phyloP scores from a whole-genome alignment of 2,113 vertebrate species.

The Pandion haliaetus region DNA sequence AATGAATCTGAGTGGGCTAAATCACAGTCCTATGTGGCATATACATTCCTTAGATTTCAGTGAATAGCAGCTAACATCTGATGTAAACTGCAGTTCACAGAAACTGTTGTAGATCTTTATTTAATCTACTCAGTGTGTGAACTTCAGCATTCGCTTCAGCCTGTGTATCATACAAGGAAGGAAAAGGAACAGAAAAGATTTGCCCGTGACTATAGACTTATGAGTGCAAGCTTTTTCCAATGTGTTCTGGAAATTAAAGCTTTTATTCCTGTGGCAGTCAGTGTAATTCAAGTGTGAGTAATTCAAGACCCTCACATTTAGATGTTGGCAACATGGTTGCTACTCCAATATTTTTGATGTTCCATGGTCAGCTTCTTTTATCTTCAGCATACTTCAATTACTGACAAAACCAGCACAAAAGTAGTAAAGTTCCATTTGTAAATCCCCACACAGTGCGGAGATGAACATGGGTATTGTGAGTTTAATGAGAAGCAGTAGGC shows the following conservation, averaged over 20 bases:
- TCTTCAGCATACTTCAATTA: conserved; percentile 68
- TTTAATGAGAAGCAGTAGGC: conserved; percentile 55
- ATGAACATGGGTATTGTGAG: neutral
- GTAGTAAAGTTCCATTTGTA: conserved; percentile 33
- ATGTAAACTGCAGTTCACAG: neutral
- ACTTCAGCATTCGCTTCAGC: neutral
- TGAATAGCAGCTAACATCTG: neutral
- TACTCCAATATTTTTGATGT: conserved; percentile 62
- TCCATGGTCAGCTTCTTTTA: conserved; percentile 68
- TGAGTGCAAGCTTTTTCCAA: neutral
- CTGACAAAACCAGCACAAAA: conserved; percentile 42
- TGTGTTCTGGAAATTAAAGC: conserved; percentile 27
- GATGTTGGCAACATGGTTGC: conserved; percentile 23
- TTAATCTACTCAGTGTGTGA: conserved; percentile 38
- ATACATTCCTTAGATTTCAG: neutral
- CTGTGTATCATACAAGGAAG: neutral
- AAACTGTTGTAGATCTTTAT: conserved; percentile 30
- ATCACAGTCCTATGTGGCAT: neutral
- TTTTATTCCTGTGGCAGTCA: neutral
- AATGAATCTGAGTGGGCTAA: conserved; percentile 5
- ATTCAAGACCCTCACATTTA: conserved; percentile 7
- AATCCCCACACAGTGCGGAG: conserved; percentile 17
- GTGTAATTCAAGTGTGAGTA: conserved; percentile 13
- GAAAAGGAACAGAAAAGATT: neutral
- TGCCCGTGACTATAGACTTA: neutral